These are phyloP conservation scores for Alsophila aescularia DNA, from an alignment of 2,888 invertebrate genomes.

Conservation along the genomic window DNA sequence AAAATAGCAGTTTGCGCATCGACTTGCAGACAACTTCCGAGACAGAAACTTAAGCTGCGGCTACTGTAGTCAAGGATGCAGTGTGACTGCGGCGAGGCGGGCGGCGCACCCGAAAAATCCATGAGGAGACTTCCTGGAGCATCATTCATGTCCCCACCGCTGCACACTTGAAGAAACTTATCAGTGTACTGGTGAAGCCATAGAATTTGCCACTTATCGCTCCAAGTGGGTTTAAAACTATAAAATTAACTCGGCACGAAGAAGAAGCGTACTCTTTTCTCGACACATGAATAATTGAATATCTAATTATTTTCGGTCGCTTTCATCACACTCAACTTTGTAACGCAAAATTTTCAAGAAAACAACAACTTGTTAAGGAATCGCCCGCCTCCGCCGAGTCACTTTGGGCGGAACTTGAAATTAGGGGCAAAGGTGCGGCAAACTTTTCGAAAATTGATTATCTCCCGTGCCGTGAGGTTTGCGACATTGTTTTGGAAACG, in stretches of 20 bases:
- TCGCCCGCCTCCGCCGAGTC: not conserved
- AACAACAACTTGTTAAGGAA: constrained; percentile 11
- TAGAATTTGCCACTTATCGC: too few species aligned
- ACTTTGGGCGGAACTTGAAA: constrained; percentile 34
- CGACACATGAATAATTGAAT: not conserved
- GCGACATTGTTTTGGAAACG: not conserved
- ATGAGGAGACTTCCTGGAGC: too few species aligned
- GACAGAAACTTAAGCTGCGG: too few species aligned
- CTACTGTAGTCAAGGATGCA: too few species aligned
- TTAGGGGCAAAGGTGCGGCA: constrained; percentile 43
- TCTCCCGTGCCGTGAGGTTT: constrained; percentile 35
- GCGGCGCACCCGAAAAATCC: too few species aligned
- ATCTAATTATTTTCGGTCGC: constrained; percentile 10
- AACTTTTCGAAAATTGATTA: constrained; percentile 56
- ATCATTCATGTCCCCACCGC: too few species aligned
- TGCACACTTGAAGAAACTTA: too few species aligned
- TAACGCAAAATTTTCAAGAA: constrained; percentile 8
- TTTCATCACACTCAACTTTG: constrained; percentile 17
- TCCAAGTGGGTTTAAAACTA: too few species aligned
- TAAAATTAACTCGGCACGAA: not conserved
- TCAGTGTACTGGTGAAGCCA: too few species aligned
- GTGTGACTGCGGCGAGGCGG: too few species aligned
- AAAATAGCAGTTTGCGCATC: too few species aligned
- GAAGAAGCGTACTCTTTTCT: not conserved
- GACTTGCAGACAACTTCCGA: too few species aligned